Conservation (phyloP, 35 echinoderm and acorn worm genomes). For the Anneissia japonica region DNA sequence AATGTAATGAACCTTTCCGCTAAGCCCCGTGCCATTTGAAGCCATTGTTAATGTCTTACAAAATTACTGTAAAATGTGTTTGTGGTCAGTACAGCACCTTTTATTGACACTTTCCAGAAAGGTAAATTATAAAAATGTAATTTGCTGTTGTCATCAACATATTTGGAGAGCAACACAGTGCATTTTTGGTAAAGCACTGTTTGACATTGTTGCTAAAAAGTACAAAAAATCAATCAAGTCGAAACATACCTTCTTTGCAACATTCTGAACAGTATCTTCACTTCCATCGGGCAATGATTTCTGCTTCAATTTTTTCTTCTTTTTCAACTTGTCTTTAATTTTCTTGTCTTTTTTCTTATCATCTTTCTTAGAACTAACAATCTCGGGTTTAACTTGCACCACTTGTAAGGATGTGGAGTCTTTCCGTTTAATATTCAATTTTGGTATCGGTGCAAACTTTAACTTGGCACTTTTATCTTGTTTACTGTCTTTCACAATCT, state of each 20-base stretch:
- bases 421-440: not conserved
- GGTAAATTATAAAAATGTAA: too few relatives aligned
- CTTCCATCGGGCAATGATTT: not conserved
- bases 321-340: not conserved
- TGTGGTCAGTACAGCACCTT: too few relatives aligned
- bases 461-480: not conserved
- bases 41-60: too few relatives aligned
- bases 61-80: too few relatives aligned
- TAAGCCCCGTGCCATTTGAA: too few relatives aligned
- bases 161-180: not conserved
- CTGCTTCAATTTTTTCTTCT: not conserved
- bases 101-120: too few relatives aligned
- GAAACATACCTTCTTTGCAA: not conserved
- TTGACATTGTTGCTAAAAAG: too few relatives aligned
- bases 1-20: too few relatives aligned
- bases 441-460: not conserved
- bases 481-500: not conserved
- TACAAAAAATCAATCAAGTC: too few relatives aligned
- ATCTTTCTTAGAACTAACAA: not conserved
- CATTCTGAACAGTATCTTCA: not conserved
- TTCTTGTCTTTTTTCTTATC: not conserved
- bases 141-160: not conserved
- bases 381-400: not conserved
- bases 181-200: too few relatives aligned
- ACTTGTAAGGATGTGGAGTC: not conserved